Evolutionary conservation across 1,140 invertebrate species (phyloP).

Genomic region (Homalodisca vitripennis): DNA sequence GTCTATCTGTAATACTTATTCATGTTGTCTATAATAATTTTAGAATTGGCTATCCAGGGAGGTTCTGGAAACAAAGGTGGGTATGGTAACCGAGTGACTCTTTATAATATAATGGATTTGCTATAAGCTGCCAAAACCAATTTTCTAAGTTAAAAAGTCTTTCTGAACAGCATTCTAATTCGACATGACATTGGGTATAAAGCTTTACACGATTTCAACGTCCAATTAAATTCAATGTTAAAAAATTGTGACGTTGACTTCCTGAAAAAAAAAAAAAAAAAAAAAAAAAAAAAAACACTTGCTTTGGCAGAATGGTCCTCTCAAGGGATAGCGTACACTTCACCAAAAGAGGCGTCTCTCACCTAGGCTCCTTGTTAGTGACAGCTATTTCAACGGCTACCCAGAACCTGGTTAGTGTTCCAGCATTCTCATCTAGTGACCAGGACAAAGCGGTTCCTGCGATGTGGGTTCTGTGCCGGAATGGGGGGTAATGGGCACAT

Average conservation of each 20-base stretch:
- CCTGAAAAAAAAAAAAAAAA: too few species aligned
- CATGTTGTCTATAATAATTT: conserved; percentile 5
- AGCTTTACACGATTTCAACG: not conserved
- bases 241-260: not conserved
- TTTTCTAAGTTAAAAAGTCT: not conserved
- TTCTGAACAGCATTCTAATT: not conserved
- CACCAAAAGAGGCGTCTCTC: not conserved
- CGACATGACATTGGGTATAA: not conserved
- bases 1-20: not conserved
- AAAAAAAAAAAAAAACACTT: too few species aligned
- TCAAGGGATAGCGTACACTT: not conserved
- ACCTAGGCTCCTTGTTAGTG: not conserved
- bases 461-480: too few species aligned
- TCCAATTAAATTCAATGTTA: not conserved
- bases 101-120: not conserved
- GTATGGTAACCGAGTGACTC: not conserved
- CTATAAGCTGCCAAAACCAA: not conserved
- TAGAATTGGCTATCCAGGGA: not conserved
- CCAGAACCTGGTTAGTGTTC: not conserved
- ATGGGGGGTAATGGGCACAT: too few species aligned
- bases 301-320: not conserved
- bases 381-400: not conserved
- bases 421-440: not conserved
- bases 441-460: too few species aligned
- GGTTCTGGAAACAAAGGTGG: not conserved